These are phyloP conservation scores for Deilephila porcellus DNA, from an alignment of 2,888 invertebrate genomes.

Conservation along the genomic window DNA sequence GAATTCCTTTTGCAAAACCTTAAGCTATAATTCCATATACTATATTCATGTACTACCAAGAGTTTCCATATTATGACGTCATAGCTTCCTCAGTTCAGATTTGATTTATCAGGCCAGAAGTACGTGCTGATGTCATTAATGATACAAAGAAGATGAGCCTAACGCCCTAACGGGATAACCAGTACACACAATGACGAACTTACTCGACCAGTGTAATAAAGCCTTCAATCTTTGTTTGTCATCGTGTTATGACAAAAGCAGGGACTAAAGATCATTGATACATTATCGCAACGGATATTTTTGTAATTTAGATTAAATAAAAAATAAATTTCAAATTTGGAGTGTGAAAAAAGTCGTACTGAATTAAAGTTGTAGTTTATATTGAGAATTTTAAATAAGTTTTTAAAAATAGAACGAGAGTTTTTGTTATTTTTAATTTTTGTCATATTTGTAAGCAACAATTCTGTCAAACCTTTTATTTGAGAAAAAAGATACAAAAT, in stretches of 20 bases:
- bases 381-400: no score
- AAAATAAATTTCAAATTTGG: background rate
- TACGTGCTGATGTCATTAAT: background rate
- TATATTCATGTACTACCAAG: no score
- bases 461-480: slow-evolving; percentile 2
- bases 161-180: slow-evolving; percentile 9
- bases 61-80: background rate
- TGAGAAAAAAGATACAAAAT: background rate
- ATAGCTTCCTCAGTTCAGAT: background rate
- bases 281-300: background rate
- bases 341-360: background rate
- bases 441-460: background rate
- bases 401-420: no score
- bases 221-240: background rate
- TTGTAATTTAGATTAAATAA: background rate
- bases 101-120: background rate
- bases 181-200: background rate
- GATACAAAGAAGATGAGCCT: slow-evolving; percentile 1
- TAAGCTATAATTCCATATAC: no score
- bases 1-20: no score
- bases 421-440: no score
- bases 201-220: slow-evolving; percentile 9
- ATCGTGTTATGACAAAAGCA: slow-evolving; percentile 19
- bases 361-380: background rate
- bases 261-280: slow-evolving; percentile 9